Percentiles rank a stretch among this genome's conserved stretches.
phyloP scores from a whole-genome alignment of 2,888 invertebrate genomes.

The Eledone cirrhosa region DNA sequence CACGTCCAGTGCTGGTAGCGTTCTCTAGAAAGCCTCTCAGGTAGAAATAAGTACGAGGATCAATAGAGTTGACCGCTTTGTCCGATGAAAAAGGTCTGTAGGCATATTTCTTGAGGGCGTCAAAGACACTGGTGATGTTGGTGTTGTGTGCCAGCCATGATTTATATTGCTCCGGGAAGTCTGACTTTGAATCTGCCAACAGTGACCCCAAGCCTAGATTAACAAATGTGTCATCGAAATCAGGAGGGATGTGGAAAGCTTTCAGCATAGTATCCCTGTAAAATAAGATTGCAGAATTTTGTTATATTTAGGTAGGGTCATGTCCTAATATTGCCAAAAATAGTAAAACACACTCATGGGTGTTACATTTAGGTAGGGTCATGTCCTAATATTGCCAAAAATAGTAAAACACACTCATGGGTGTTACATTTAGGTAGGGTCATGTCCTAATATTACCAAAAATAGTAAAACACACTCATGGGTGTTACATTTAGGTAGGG shows the following conservation, averaged over 20 bases:
- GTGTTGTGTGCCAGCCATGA: slow-evolving; percentile 51
- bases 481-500: no score
- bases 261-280: slow-evolving; percentile 39
- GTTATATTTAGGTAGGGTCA: no score
- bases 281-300: no score
- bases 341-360: no score
- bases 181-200: slow-evolving; percentile 43
- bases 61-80: slow-evolving; percentile 48
- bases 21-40: slow-evolving; percentile 52
- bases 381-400: no score
- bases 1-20: slow-evolving; percentile 38
- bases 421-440: no score
- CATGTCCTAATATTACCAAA: no score
- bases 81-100: slow-evolving; percentile 53
- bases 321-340: no score
- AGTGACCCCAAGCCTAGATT: slow-evolving; percentile 58
- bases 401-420: no score
- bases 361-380: no score
- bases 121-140: slow-evolving; percentile 53
- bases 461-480: no score
- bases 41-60: slow-evolving; percentile 57
- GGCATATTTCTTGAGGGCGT: slow-evolving; percentile 54
- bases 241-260: slow-evolving; percentile 58
- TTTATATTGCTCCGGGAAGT: slow-evolving; percentile 46
- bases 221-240: slow-evolving; percentile 61